phyloP scores from a whole-genome alignment of 2,797 vertebrate genomes.

The Sebastes vulpes region DNA sequence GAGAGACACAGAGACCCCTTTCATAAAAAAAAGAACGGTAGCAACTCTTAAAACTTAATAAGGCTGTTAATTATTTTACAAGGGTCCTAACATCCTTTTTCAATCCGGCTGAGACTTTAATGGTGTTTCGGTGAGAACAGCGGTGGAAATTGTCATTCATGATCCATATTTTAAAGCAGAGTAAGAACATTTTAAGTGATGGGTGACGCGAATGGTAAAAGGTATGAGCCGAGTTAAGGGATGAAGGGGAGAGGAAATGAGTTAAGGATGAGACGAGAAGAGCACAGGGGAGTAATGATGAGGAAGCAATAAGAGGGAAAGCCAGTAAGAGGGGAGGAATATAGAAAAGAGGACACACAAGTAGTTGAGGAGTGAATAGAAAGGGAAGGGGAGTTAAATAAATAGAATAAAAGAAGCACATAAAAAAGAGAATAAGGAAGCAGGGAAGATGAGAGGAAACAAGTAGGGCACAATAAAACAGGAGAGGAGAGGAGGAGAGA shows the following conservation, averaged over 20 bases:
- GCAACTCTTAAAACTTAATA: constrained; percentile 69
- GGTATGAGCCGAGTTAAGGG: neutral
- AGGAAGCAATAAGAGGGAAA: constrained; percentile 17
- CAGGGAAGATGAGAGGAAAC: constrained; percentile 18
- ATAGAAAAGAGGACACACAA: constrained; percentile 2
- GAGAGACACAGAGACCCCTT: constrained; percentile 45
- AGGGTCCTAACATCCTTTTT: constrained; percentile 62
- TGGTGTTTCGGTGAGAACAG: constrained; percentile 41
- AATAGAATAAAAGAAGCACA: neutral
- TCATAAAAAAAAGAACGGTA: constrained; percentile 18
- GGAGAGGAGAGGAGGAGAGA: neutral
- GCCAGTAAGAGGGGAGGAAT: constrained; percentile 1
- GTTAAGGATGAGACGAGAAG: constrained; percentile 20
- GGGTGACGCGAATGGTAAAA: constrained; percentile 16
- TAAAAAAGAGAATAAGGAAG: constrained; percentile 24
- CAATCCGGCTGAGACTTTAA: constrained; percentile 62
- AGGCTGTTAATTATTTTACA: constrained; percentile 79
- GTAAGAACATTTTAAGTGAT: constrained; percentile 15
- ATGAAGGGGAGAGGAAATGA: constrained; percentile 19
- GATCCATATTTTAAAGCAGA: constrained; percentile 40
- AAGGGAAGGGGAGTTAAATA: neutral
- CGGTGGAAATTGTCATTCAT: constrained; percentile 32
- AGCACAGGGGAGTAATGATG: constrained; percentile 11
- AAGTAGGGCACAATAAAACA: constrained; percentile 5
- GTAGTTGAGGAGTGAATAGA: neutral